A percentile compares a stretch with the other conserved stretches of the same genome.
phyloP scores from a whole-genome alignment of 2,113 vertebrate species.

The Thunnus maccoyii region DNA sequence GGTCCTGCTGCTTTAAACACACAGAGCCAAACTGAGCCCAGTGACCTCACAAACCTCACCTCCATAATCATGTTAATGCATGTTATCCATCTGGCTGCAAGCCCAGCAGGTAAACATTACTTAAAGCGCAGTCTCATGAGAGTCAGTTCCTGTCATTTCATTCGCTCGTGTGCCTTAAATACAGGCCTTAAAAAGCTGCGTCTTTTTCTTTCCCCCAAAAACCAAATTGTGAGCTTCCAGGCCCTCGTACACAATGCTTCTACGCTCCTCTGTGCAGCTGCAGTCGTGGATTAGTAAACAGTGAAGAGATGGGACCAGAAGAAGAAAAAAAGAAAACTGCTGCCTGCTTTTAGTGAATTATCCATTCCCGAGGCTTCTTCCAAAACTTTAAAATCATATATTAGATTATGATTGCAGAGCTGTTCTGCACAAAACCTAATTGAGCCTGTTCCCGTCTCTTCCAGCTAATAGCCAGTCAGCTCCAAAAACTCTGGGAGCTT shows the following conservation, averaged over 20 bases:
- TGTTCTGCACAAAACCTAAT: slow-evolving; percentile 13
- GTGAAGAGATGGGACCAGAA: neutral
- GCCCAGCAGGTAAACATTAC: slow-evolving; percentile 32
- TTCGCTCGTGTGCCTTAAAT: neutral
- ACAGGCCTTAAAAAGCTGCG: neutral
- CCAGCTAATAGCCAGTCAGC: neutral
- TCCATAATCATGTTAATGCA: neutral
- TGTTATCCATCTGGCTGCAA: slow-evolving; percentile 7
- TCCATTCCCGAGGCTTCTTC: slow-evolving; percentile 16
- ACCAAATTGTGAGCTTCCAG: neutral
- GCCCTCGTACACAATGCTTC: neutral
- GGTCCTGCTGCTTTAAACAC: neutral
- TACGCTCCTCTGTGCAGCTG: slow-evolving; percentile 8
- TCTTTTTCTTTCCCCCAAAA: neutral
- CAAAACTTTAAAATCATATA: neutral
- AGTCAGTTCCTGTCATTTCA: neutral
- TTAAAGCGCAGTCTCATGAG: neutral
- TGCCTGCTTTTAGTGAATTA: slow-evolving; percentile 2
- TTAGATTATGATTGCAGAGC: slow-evolving; percentile 7
- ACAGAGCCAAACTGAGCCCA: neutral
- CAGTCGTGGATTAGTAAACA: slow-evolving; percentile 18
- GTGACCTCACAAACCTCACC: no score
- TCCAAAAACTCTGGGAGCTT: neutral
- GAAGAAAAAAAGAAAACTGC: neutral
- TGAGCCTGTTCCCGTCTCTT: slow-evolving; percentile 6